phyloP scores from a whole-genome alignment of 2,113 vertebrate species.

The Platysternon megacephalum region DNA sequence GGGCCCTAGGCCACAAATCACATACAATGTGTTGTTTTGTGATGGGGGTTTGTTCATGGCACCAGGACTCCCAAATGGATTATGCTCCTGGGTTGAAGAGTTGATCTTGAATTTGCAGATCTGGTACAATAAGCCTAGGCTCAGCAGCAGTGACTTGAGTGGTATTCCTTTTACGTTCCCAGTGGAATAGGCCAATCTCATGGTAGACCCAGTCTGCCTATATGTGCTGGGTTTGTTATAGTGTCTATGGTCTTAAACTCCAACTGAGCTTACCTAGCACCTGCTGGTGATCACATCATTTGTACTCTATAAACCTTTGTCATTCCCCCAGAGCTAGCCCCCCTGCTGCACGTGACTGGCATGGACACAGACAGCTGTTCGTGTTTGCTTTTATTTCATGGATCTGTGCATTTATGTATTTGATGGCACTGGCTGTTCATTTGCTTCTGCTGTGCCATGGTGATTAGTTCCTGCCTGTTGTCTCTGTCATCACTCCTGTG shows the following conservation, averaged over 20 bases:
- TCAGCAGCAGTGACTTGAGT: background rate
- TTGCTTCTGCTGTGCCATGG: rapidly evolving
- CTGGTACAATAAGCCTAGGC: background rate
- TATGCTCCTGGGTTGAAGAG: background rate
- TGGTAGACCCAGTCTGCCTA: background rate
- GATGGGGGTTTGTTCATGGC: background rate
- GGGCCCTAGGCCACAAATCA: background rate
- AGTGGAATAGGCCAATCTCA: background rate
- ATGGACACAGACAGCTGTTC: background rate
- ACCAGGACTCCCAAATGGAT: background rate
- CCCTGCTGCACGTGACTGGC: rapidly evolving
- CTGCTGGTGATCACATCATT: background rate
- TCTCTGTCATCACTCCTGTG: background rate
- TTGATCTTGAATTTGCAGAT: background rate
- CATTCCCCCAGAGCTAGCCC: background rate
- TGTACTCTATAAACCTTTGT: background rate
- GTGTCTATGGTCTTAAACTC: background rate
- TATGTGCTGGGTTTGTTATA: rapidly evolving
- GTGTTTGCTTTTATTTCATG: background rate
- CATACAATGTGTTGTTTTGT: background rate
- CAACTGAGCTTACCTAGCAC: rapidly evolving
- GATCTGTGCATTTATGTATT: background rate
- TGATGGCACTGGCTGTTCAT: rapidly evolving
- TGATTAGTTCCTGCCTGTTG: rapidly evolving
- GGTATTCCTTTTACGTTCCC: background rate